These are phyloP conservation scores for Hipparchia semele DNA, from an alignment of 2,888 invertebrate genomes.

Conservation along the genomic window DNA sequence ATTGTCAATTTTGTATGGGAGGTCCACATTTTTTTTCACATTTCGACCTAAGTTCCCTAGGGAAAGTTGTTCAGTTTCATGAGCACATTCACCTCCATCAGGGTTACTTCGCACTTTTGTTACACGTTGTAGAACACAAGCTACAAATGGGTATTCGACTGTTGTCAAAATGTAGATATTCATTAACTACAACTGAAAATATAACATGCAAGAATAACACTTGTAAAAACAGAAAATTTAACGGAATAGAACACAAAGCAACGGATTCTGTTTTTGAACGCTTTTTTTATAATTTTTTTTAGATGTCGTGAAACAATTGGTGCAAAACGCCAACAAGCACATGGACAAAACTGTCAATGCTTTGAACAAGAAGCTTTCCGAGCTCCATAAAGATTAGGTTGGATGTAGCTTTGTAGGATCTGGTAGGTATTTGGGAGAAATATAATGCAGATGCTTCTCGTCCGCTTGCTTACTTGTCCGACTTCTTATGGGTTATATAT, in stretches of 20 bases:
- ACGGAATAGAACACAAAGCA: background rate
- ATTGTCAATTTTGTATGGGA: no score
- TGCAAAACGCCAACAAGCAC: slow-evolving; percentile 61
- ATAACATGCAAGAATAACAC: no score
- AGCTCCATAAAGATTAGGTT: slow-evolving; percentile 58
- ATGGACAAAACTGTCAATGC: slow-evolving; percentile 66
- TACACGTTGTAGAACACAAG: no score
- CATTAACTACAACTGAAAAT: no score
- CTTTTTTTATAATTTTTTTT: slow-evolving; percentile 43
- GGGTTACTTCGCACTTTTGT: no score
- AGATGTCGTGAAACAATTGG: slow-evolving; percentile 57
- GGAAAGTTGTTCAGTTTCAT: no score
- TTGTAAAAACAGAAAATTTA: background rate
- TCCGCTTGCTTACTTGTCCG: background rate
- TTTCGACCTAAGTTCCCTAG: no score
- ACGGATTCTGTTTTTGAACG: background rate
- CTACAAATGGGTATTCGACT: no score
- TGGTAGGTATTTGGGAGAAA: slow-evolving; percentile 36
- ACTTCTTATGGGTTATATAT: slow-evolving; percentile 7
- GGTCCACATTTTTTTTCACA: no score
- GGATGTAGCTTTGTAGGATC: slow-evolving; percentile 26
- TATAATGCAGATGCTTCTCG: slow-evolving; percentile 8
- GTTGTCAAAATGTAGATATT: no score
- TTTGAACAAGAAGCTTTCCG: slow-evolving; percentile 62
- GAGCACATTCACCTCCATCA: no score